These are phyloP conservation scores for Gallinago paraguaiae DNA, from an alignment of 2,113 vertebrate genomes.

Conservation along the genomic window DNA sequence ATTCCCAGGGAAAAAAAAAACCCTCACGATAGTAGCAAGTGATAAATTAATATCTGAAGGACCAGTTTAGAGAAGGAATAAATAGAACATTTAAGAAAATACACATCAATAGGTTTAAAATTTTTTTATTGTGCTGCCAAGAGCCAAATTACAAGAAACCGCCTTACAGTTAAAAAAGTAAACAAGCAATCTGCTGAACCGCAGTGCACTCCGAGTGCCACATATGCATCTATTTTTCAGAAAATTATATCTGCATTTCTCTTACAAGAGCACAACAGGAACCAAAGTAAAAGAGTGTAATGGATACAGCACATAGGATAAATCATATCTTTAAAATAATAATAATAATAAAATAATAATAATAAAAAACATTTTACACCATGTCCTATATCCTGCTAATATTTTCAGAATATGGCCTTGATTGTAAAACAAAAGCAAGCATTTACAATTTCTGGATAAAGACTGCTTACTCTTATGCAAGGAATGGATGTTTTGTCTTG, in stretches of 20 bases:
- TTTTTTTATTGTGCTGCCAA: constrained; percentile 84
- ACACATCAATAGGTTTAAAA: constrained; percentile 36
- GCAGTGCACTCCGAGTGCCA: constrained; percentile 85
- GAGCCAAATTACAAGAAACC: constrained; percentile 79
- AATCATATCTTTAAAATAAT: constrained; percentile 85
- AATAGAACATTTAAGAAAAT: neutral
- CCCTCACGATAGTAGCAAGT: neutral
- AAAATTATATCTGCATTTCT: constrained; percentile 85
- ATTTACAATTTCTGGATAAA: constrained; percentile 81
- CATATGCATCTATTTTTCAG: constrained; percentile 83
- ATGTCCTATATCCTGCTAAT: constrained; percentile 83
- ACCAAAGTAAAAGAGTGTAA: constrained; percentile 85
- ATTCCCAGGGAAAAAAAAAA: neutral
- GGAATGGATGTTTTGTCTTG: constrained; percentile 79
- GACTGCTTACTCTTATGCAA: constrained; percentile 78
- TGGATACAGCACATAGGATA: constrained; percentile 86
- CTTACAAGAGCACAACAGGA: constrained; percentile 88
- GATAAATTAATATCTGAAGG: neutral
- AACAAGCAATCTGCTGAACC: constrained; percentile 82
- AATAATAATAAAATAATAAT: constrained; percentile 80
- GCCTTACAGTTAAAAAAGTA: constrained; percentile 78
- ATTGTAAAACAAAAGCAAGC: constrained; percentile 85
- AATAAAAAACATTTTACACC: constrained; percentile 80
- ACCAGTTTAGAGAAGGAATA: neutral
- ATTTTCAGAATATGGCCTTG: constrained; percentile 83